Evolutionary conservation across 2,797 vertebrate species (phyloP).

Genomic region (Streptopelia turtur): DNA sequence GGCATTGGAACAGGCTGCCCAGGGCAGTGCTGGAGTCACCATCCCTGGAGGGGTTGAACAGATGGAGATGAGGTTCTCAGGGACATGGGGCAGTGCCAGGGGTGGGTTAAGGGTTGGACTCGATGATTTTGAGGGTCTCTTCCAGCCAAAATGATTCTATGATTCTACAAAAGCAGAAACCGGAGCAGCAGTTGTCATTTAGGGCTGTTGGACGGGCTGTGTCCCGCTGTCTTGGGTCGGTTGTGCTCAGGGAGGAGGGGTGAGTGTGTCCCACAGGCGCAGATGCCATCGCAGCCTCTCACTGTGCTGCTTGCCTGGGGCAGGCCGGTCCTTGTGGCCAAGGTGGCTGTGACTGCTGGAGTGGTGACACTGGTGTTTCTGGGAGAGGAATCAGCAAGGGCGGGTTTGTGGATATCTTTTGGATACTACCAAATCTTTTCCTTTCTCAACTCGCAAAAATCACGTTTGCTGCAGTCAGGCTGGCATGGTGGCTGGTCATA

Average conservation of each 20-base stretch:
- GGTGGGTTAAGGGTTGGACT: no score
- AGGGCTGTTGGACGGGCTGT: not conserved
- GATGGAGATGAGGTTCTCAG: no score
- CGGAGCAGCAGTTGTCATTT: not conserved
- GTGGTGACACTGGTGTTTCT: not conserved
- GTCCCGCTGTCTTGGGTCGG: not conserved
- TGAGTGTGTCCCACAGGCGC: rapidly evolving
- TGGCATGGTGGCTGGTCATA: rapidly evolving
- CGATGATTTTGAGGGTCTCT: no score
- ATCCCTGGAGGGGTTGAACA: no score
- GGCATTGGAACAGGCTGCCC: no score
- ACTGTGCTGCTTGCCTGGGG: not conserved
- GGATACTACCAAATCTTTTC: not conserved
- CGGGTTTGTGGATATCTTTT: not conserved
- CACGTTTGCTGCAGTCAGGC: not conserved
- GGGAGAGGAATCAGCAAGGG: not conserved
- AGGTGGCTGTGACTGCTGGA: rapidly evolving
- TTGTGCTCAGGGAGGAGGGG: not conserved
- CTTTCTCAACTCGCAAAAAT: not conserved
- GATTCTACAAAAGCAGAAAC: not conserved
- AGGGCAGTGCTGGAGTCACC: no score
- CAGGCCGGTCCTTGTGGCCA: not conserved
- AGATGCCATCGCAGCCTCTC: rapidly evolving
- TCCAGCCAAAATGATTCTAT: no score
- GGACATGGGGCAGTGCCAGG: no score